A percentile compares a stretch with the other conserved stretches of the same genome.
Evolutionary conservation across 2,888 invertebrate genomes (phyloP).

Genomic region (Acleris holmiana): DNA sequence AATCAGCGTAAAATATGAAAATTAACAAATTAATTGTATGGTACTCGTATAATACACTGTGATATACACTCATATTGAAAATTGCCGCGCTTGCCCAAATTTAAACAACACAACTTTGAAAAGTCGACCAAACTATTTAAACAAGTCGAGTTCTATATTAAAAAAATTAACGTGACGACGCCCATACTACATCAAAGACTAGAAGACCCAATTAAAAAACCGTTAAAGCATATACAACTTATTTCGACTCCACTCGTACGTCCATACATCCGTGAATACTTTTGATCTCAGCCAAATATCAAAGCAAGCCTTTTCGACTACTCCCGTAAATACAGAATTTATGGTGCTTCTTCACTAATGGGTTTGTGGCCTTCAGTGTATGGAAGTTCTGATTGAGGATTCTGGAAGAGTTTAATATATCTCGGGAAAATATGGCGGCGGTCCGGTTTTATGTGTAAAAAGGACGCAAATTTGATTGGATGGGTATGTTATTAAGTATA

Average conservation of each 20-base stretch:
- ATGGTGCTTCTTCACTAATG: constrained; percentile 33
- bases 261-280: constrained; percentile 1
- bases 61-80: no score
- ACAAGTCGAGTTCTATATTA: no score
- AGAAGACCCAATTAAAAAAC: constrained; percentile 1
- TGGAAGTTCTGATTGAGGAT: neutral
- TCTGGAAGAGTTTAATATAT: neutral
- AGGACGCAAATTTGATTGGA: no score
- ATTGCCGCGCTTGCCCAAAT: no score
- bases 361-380: constrained; percentile 12
- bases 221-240: neutral
- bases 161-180: no score
- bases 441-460: no score
- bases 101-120: no score
- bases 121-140: no score
- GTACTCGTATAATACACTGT: no score
- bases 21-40: no score
- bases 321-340: constrained; percentile 29
- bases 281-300: constrained; percentile 32
- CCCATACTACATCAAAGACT: neutral
- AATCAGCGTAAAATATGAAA: no score
- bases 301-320: constrained; percentile 18
- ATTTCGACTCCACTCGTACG: neutral
- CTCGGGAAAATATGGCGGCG: neutral
- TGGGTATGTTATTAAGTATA: no score